Evolutionary conservation across 2,797 vertebrate genomes (phyloP), one percentile per base, ranked within the genome.

Genomic region (Morelia viridis): DNA sequence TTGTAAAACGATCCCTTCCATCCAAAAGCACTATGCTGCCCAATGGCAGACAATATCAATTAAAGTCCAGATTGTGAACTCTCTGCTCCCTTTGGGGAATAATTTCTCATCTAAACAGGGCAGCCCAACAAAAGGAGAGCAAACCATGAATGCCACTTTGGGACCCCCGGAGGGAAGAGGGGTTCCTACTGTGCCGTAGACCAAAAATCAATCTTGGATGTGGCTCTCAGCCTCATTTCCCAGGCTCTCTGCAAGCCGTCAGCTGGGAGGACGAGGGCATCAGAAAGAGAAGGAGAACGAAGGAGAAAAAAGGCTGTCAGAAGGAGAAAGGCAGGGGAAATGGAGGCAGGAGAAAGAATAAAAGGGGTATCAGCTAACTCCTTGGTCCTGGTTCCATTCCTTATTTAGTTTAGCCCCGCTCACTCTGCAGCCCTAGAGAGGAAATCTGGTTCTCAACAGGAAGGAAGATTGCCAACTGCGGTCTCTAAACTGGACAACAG

Each of bases 1-100:
- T 28, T 91, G 92, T 92, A 92, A 96, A 97, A 87, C 0, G 6
- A 94, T 93, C 94, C 95, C 61, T 91, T 90, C 92, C 92, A 85
- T 89, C 92, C 92, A 94, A 92, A 41, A 92, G 92, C 90, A 93
- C n/a, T 31, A 71, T 94, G 94, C 4, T 95, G 95, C 35, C 91
- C 31, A 91, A 68, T 58, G 56, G 22, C 88, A 93, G 85, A 92
- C 89, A 65, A 93, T 60, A 71, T 93, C 94, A 96, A 91, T 94
- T 64, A 94, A 95, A 71, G 90, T 90, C 87, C 92, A 71, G 58
- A 11, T 11, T 85, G 57, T 13, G 31, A 95, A 71, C 60, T 57
- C 76, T 10, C n/a, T 46, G 22, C 90, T 92, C 80, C 71, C 50
- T 71, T 26, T 85, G 65, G 76, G 0, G 89, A 95, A 89, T 76